A percentile compares a stretch with the other conserved stretches of the same genome.
Conservation (phyloP, 2,797 vertebrate genomes). For the Peromyscus attwateri region DNA sequence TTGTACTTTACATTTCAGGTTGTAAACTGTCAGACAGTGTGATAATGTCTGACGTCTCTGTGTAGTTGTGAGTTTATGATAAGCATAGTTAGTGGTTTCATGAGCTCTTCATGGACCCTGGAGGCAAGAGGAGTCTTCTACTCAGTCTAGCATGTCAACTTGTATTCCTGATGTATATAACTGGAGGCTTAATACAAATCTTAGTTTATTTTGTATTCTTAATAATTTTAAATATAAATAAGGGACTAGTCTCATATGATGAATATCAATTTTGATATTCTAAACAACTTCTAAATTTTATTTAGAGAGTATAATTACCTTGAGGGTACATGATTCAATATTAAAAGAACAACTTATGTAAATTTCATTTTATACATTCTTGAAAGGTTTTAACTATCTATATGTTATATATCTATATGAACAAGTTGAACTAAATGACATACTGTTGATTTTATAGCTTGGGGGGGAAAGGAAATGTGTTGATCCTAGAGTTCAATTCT, state of each 20-base stretch:
- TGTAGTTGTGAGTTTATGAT: background rate
- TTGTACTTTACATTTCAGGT: background rate
- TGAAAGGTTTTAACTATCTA: background rate
- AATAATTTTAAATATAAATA: background rate
- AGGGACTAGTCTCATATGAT: background rate
- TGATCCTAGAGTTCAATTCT: background rate
- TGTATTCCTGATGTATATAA: background rate
- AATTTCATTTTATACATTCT: background rate
- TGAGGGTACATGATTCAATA: background rate
- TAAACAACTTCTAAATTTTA: constrained; percentile 1
- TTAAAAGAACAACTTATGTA: background rate
- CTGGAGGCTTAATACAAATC: background rate
- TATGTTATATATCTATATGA: background rate
- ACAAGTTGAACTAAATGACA: background rate
- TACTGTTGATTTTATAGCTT: background rate
- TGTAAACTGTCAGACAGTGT: background rate
- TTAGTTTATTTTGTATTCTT: background rate
- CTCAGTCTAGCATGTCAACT: background rate
- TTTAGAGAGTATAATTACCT: background rate
- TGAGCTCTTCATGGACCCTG: background rate
- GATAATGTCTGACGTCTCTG: background rate
- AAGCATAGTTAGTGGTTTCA: background rate
- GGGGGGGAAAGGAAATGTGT: background rate
- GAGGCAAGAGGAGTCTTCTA: background rate
- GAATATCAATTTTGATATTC: background rate